These are phyloP conservation scores for Dendrocincla fuliginosa DNA, from an alignment of 2,797 vertebrate genomes.

Conservation along the genomic window DNA sequence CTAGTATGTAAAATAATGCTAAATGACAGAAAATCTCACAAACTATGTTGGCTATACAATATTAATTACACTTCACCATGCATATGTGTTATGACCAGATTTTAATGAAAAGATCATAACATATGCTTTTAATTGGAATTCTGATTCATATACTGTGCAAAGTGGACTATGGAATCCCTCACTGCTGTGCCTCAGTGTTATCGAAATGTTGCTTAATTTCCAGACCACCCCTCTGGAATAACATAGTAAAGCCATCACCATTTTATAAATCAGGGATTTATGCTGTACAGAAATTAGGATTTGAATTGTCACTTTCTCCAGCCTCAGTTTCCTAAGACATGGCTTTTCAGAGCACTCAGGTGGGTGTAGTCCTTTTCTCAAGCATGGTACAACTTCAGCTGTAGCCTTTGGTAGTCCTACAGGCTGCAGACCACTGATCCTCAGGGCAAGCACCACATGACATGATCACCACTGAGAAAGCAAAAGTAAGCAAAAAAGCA, in stretches of 20 bases:
- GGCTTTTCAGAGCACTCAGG: neutral
- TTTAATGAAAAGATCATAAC: neutral
- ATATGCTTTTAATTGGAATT: neutral
- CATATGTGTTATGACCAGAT: rapidly evolving
- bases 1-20: neutral
- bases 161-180: neutral
- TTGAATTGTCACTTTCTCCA: neutral
- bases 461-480: neutral
- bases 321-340: neutral
- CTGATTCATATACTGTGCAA: neutral
- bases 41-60: neutral
- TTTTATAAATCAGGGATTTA: neutral
- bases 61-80: neutral
- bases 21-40: neutral
- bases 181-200: neutral
- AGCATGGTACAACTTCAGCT: rapidly evolving
- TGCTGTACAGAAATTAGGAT: neutral
- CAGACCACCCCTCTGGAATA: neutral
- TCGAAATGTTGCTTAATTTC: neutral
- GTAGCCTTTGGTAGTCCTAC: neutral
- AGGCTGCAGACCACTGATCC: neutral
- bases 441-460: neutral
- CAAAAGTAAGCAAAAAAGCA: neutral
- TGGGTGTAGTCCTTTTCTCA: neutral
- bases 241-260: neutral